A percentile compares a stretch with the other conserved stretches of the same genome.
Conservation (phyloP, 2,113 vertebrate genomes). For the Mustelus asterias region DNA sequence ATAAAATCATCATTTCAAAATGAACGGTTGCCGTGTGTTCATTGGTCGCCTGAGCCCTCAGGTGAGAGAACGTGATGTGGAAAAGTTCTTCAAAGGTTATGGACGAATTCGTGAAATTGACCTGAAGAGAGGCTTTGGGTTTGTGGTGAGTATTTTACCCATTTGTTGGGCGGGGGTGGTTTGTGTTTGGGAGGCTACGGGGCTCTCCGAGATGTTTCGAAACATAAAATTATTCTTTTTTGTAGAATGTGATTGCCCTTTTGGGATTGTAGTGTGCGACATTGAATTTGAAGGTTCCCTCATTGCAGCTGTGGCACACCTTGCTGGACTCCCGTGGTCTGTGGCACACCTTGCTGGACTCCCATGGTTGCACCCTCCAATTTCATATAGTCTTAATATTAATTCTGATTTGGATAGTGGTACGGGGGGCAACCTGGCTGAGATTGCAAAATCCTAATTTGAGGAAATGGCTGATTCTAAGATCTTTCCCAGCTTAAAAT, state of each 20-base stretch:
- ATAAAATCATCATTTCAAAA: conserved; percentile 9
- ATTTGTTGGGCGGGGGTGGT: neutral
- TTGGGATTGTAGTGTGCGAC: neutral
- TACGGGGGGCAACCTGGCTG: neutral
- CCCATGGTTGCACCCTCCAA: neutral
- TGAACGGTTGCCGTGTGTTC: conserved; percentile 39
- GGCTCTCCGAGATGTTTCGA: neutral
- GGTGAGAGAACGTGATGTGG: conserved; percentile 35
- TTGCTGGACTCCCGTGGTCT: neutral
- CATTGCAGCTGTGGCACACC: neutral
- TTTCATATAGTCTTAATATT: neutral
- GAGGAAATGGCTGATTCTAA: neutral
- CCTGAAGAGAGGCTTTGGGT: conserved; percentile 39
- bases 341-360: neutral
- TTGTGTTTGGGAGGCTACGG: neutral
- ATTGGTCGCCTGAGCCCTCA: conserved; percentile 39
- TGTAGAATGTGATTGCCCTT: neutral
- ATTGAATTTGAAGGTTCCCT: neutral
- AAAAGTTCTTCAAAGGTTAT: conserved; percentile 40
- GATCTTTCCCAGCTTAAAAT: neutral
- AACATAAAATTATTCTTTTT: neutral
- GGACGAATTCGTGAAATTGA: conserved; percentile 39
- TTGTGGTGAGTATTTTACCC: conserved; percentile 36
- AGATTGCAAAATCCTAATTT: neutral
- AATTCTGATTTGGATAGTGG: neutral